Evolutionary conservation across 2,888 invertebrate species (phyloP).

Genomic region (Drosophila mulleri): DNA sequence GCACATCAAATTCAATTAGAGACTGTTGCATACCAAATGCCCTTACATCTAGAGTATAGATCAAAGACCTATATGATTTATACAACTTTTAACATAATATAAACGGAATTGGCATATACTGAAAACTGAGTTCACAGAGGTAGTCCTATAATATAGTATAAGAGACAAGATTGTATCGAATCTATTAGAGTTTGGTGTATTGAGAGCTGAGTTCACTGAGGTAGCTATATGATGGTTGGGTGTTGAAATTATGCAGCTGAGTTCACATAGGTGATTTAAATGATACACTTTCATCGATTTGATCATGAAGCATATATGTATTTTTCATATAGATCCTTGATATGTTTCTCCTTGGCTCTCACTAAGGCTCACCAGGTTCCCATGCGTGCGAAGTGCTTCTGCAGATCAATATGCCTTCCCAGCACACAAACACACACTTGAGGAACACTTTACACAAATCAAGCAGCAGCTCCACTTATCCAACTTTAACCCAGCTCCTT

Average conservation of each 20-base stretch:
- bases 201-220: background rate
- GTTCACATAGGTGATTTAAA: no score
- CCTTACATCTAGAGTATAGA: background rate
- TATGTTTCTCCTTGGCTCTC: no score
- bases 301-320: no score
- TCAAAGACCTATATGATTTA: background rate
- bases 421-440: background rate
- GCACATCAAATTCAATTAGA: background rate
- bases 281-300: no score
- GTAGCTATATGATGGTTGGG: background rate
- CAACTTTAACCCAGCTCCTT: slow-evolving; percentile 27
- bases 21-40: slow-evolving; percentile 6
- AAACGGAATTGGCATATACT: background rate
- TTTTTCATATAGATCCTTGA: no score
- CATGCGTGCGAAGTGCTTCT: background rate
- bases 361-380: no score
- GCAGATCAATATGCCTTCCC: background rate
- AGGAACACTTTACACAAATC: slow-evolving; percentile 41
- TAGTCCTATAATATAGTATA: background rate
- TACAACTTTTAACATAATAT: background rate
- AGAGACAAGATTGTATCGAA: background rate
- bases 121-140: background rate
- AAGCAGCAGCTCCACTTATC: slow-evolving; percentile 33
- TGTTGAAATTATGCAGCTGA: no score
- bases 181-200: background rate